These are phyloP conservation scores for Calephelis nemesis DNA, from an alignment of 1,140 invertebrate genomes.

Conservation along the genomic window DNA sequence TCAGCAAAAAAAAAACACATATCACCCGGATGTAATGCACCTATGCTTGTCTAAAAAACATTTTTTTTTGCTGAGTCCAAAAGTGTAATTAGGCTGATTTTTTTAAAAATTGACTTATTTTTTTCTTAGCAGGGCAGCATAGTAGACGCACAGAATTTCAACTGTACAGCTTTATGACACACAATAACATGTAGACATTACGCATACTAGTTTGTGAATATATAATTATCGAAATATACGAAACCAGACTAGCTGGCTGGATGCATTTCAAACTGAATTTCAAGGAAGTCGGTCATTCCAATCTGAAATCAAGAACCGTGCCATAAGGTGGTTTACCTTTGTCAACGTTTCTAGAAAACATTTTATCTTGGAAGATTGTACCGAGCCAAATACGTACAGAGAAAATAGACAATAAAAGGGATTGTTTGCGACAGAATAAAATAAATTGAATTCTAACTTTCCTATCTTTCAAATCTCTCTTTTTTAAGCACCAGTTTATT, in stretches of 20 bases:
- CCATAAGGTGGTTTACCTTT: slow-evolving; percentile 20
- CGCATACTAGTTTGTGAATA: neutral
- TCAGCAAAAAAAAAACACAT: too few relatives aligned
- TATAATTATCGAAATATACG: neutral
- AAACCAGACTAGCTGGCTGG: neutral
- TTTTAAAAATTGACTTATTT: too few relatives aligned
- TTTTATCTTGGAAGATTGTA: slow-evolving; percentile 19
- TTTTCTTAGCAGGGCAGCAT: too few relatives aligned
- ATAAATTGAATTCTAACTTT: slow-evolving; percentile 10
- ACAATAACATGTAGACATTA: too few relatives aligned
- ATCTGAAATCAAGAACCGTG: slow-evolving; percentile 22
- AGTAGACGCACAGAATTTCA: too few relatives aligned
- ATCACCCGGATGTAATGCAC: too few relatives aligned
- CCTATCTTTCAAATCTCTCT: neutral
- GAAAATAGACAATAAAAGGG: slow-evolving; percentile 17
- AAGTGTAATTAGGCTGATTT: too few relatives aligned
- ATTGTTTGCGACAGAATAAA: slow-evolving; percentile 16
- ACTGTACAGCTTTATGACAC: too few relatives aligned
- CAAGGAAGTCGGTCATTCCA: slow-evolving; percentile 11
- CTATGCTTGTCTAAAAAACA: too few relatives aligned
- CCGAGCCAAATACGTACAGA: slow-evolving; percentile 18
- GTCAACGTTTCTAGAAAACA: slow-evolving; percentile 12
- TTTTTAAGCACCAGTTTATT: neutral
- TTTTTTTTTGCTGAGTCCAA: too few relatives aligned
- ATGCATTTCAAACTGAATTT: slow-evolving; percentile 20